Evolutionary conservation across 2,888 invertebrate genomes (phyloP), one percentile per base, ranked within the genome.

Genomic region (Ormyrus labotus): DNA sequence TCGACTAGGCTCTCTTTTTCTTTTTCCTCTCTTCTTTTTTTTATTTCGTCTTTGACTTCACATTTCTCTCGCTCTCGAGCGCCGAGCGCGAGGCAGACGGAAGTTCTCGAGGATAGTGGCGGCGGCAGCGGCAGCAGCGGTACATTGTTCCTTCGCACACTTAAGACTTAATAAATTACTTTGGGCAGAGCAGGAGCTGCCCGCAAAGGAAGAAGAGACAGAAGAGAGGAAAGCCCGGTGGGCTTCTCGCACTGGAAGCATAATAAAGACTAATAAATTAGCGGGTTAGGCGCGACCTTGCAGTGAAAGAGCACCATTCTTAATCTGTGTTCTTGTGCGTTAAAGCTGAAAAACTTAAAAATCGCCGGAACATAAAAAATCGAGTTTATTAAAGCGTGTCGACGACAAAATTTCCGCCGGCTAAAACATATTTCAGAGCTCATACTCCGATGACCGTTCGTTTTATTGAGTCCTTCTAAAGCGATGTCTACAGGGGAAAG

Each of bases 81-180:
- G 19, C 6, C 45, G 13, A 13, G 68, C 68, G 50, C 61, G 53
- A 71, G 60, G 51, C 81, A 64, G 74, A 78, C 68, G 70, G 73
- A 68, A 77, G 73, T 81, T 80, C 80, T 65, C 75, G 77, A 82
- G 81, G 64, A 58, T 19, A 19, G 19, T 19, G 19, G 19, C 19
- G 1, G 19, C 19, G 48, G 47, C 10, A n/a, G 69, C 64, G 19
- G n/a, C 13, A 13, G 19, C 73, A 19, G 19, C 55, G 80, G 80
- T 73, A 80, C 81, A 83, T 83, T 83, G 81, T 78, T 83, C 80
- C 74, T 77, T 78, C 74, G 84, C 80, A 78, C 81, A 82, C 83
- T 83, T 82, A 79, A 82, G 83, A 84, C 81, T 83, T 84, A 84
- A 84, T 84, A 84, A 84, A 84, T 84, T 84, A 84, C 84, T 78